Conservation (phyloP, 2,113 vertebrate species). For the Irena cyanogastra region DNA sequence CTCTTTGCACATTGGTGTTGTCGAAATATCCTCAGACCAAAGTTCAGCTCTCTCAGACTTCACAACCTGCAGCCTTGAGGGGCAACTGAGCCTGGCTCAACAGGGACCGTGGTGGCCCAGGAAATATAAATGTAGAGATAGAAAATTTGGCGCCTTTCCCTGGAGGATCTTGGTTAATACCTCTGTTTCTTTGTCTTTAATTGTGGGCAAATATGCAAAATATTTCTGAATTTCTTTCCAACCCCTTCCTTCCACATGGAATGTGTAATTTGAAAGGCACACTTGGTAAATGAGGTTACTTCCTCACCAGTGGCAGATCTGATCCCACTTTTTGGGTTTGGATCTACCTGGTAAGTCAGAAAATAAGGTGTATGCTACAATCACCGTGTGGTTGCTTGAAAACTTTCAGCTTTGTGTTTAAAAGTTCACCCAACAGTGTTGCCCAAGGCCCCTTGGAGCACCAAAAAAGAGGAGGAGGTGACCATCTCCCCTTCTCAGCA, state of each 20-base stretch:
- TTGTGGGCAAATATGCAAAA: not conserved
- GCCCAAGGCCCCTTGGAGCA: not conserved
- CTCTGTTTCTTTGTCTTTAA: not conserved
- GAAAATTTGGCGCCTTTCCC: not conserved
- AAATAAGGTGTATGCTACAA: not conserved
- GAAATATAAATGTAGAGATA: not conserved
- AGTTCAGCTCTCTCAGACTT: not conserved
- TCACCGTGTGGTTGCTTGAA: not conserved
- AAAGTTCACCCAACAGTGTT: not conserved
- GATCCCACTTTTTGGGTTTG: not conserved
- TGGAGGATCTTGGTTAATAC: not conserved
- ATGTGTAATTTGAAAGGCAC: not conserved
- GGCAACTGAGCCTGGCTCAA: not conserved
- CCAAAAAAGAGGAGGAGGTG: not conserved
- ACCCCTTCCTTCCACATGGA: rapidly evolving
- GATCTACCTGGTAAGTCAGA: not conserved
- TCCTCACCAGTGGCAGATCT: not conserved
- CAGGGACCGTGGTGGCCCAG: not conserved
- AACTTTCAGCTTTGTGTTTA: not conserved
- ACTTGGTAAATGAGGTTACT: not conserved
- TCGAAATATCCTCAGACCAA: not conserved
- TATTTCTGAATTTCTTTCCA: not conserved
- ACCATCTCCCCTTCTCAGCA: not conserved
- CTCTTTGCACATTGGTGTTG: rapidly evolving
- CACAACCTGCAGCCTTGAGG: not conserved